Base-by-base conservation (phyloP, 2,797 vertebrate species). In the Chelonia mydas region DNA sequence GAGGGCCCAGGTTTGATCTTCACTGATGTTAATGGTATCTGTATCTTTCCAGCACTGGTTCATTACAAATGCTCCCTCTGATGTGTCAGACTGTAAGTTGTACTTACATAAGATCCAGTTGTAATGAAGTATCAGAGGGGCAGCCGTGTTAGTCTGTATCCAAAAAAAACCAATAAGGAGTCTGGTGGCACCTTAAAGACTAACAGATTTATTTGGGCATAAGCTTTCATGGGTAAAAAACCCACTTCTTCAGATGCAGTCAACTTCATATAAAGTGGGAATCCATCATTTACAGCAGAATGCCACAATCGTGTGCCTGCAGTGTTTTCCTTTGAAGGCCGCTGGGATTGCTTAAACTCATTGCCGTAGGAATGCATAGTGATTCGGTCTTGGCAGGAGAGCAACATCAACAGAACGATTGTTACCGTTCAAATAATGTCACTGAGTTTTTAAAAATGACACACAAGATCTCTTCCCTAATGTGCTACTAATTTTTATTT, bases 1-100 rank as follows among this genome's bases (percentile, higher is more conserved):
- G 1, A 57, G 72, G 86, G 55, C 65, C 81, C 74, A 33, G 54
- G 33, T 45, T 87, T 92, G 92, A 93, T 92, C n/a, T 7, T 87
- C 79, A 21, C 49, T 84, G 59, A 93, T 96, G 91, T 94, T 87
- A 96, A 25, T 55, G 41, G n/a, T 65, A 84, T 90, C 94, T 92
- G 90, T 81, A 89, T 87, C 54, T 59, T 2, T 59, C n/a, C 49
- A 4, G 25, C 83, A 74, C 45, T 76, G 82, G 41, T 80, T 84
- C 80, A 87, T 95, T 85, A 95, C 55, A 91, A 53, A n/a, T 74
- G 81, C 93, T 95, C 59, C 84, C 90, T 95, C 89, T 93, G 87
- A 87, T 92, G 81, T 94, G 89, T 93, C 91, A 33, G 25, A 84
- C 83, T 87, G 55, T 84, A 87, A 81, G 2, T 57, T 85, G 79